Conservation (phyloP, 1,140 invertebrate species). For the Drosophila navojoa region DNA sequence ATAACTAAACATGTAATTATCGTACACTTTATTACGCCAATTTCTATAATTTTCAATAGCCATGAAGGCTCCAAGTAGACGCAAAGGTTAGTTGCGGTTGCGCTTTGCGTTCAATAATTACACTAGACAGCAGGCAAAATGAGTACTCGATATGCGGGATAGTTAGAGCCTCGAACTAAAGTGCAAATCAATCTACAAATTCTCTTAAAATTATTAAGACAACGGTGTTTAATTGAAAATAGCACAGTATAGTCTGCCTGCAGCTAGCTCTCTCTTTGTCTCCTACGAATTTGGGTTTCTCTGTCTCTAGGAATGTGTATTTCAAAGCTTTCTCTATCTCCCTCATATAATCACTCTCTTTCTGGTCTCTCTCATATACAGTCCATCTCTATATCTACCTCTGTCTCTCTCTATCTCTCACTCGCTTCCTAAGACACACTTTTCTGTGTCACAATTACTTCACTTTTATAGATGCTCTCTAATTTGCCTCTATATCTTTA, state of each 20-base stretch:
- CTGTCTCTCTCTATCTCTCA: too few species aligned
- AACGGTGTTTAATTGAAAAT: too few species aligned
- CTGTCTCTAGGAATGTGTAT: not conserved
- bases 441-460: too few species aligned
- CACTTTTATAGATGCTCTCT: too few species aligned
- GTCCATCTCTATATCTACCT: not conserved
- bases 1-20: slow-evolving; percentile 82
- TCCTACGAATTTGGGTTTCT: not conserved
- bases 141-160: not conserved
- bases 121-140: slow-evolving; percentile 7
- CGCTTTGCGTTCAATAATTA: slow-evolving; percentile 5
- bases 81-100: slow-evolving; percentile 67
- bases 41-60: slow-evolving; percentile 76
- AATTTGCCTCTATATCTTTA: too few species aligned
- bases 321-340: not conserved
- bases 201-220: too few species aligned
- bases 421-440: too few species aligned
- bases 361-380: not conserved
- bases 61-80: slow-evolving; percentile 57
- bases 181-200: too few species aligned
- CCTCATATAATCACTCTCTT: not conserved
- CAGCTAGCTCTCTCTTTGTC: not conserved
- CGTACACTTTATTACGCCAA: slow-evolving; percentile 81
- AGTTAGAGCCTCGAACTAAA: too few species aligned
- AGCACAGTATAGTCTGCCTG: too few species aligned